Base-by-base conservation (phyloP, 2,113 vertebrate species). In the Myanophis thanlyinensis region DNA sequence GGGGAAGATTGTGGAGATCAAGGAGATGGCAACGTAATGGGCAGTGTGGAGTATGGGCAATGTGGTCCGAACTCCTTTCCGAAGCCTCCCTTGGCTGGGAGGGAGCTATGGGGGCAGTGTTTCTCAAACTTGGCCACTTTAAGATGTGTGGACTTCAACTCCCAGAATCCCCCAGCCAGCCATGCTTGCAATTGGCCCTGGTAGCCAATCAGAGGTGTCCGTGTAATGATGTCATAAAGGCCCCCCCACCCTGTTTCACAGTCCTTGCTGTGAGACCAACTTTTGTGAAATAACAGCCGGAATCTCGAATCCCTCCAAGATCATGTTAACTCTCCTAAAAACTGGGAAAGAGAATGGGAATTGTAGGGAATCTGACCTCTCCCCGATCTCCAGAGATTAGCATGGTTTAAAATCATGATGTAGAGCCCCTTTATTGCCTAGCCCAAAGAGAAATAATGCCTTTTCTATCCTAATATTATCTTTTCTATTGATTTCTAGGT, bases 401-500 rank as follows among this genome's bases (percentile, higher is more conserved):
- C 35, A 1, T 9, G 35, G 18, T 44, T 80, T 80, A 3, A 12
- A 85, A 4, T 20, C 15, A 22, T 10, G 44, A 20, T 25, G 46
- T 7, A 22, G 30, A 23, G 8, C 46, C 27, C 25, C 25, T 13
- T 30, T 13, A 30, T 25, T 48, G 11, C 25, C 12, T 27, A 30
- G 23, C 46, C 13, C 25, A 27, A 48, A 86, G 85, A 30, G 22
- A 48, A 30, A 48, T 1, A 30, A 48, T 1, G 85, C 5, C 11
- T 86, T 59, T 2, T 0, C 3, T 56, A 1, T 30, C 49, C 92
- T 94, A 49, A 96, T n/a, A 52, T 0, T 4, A 3, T 54, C 84
- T 92, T 94, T 91, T 93, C 92, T 3, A 94, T 95, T 95, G 90
- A 23, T 89, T 96, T 97, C 93, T 97, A 98, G 98, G 97, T 97